A percentile compares a stretch with the other conserved stretches of the same genome.
These are phyloP conservation scores for Anolis sagrei DNA, from an alignment of 2,113 vertebrate species.

Conservation along the genomic window DNA sequence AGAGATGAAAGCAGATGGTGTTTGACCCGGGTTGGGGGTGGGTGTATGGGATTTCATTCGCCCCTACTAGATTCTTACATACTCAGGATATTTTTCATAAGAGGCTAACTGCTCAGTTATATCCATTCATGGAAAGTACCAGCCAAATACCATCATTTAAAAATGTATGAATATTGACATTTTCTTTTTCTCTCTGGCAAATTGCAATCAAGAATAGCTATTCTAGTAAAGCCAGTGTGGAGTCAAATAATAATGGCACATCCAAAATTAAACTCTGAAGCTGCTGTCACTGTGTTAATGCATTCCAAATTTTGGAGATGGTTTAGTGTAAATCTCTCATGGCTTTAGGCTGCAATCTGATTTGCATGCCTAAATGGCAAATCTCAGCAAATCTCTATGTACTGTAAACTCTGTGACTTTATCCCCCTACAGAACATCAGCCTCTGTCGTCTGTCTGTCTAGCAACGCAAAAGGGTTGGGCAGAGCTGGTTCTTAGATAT, in stretches of 20 bases:
- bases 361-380: neutral
- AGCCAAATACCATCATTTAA: slow-evolving; percentile 6
- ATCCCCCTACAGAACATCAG: neutral
- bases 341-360: neutral
- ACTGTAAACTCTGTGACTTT: neutral
- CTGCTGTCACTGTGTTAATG: slow-evolving; percentile 33
- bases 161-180: neutral
- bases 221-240: slow-evolving; percentile 21
- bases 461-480: fast-evolving
- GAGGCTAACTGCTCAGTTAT: neutral
- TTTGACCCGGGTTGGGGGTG: neutral
- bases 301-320: slow-evolving; percentile 43
- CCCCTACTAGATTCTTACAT: neutral
- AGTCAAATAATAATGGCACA: neutral
- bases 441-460: neutral
- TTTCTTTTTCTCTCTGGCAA: neutral
- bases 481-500: neutral
- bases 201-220: slow-evolving; percentile 2
- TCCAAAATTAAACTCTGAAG: slow-evolving; percentile 57
- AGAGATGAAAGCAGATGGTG: neutral
- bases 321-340: neutral
- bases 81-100: neutral
- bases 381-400: neutral
- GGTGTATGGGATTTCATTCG: neutral
- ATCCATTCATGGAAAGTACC: neutral